These are phyloP conservation scores for Spilarctia lutea DNA, from an alignment of 2,888 invertebrate species.

Conservation along the genomic window DNA sequence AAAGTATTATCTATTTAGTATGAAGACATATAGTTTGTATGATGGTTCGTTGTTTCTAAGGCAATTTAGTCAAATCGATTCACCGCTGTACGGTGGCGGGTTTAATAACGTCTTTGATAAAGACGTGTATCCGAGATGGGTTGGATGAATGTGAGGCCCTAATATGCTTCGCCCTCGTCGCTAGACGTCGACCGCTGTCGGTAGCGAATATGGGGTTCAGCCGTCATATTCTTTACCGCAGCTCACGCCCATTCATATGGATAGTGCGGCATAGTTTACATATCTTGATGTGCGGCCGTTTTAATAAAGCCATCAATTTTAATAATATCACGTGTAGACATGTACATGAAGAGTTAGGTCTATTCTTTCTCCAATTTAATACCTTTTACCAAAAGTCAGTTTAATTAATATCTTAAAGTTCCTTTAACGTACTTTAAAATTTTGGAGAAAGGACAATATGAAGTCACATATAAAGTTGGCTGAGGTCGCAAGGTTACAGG, in stretches of 20 bases:
- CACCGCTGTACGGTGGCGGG: constrained; percentile 67
- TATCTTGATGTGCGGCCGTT: constrained; percentile 71
- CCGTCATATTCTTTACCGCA: constrained; percentile 73
- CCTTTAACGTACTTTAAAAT: background rate
- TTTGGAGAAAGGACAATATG: constrained; percentile 12
- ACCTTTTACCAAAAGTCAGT: constrained; percentile 41
- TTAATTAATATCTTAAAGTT: constrained; percentile 16
- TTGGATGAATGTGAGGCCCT: constrained; percentile 73
- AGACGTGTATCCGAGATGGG: constrained; percentile 73
- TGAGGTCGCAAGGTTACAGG: constrained; percentile 31
- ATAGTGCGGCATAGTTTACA: constrained; percentile 77
- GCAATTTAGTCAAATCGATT: constrained; percentile 72
- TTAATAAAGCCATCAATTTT: constrained; percentile 78
- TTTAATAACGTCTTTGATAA: constrained; percentile 81
- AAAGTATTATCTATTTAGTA: constrained; percentile 23
- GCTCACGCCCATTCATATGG: constrained; percentile 73
- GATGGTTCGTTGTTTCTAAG: constrained; percentile 40
- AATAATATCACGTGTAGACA: constrained; percentile 65
- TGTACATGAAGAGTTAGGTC: constrained; percentile 54
- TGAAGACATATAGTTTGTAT: constrained; percentile 34
- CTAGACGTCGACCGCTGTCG: constrained; percentile 76
- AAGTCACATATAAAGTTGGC: constrained; percentile 15
- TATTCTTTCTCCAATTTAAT: constrained; percentile 52
- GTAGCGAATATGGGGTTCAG: constrained; percentile 67
- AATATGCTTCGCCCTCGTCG: constrained; percentile 73